phyloP scores from a whole-genome alignment of 2,797 vertebrate species.

The Naso thynnoides region DNA sequence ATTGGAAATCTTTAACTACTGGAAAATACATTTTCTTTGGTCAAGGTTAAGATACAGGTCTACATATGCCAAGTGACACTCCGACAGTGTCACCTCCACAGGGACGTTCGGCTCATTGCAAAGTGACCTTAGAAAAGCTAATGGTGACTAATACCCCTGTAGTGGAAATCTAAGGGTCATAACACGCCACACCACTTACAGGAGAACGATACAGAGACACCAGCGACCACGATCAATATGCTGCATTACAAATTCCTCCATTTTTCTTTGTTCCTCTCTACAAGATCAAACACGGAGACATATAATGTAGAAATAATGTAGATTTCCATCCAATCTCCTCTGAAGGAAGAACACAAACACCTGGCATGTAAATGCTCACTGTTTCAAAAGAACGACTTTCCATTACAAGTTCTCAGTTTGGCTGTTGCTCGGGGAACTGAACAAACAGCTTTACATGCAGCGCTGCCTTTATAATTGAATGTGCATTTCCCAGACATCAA shows the following conservation, averaged over 20 bases:
- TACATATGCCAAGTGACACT: conserved; percentile 68
- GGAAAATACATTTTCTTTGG: conserved; percentile 82
- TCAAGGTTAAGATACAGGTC: conserved; percentile 82
- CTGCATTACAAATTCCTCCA: conserved; percentile 70
- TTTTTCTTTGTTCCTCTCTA: conserved; percentile 69
- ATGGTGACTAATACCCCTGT: conserved; percentile 83
- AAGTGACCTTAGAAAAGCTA: conserved; percentile 83
- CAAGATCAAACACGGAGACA: conserved; percentile 58
- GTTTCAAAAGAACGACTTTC: conserved; percentile 85
- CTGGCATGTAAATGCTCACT: conserved; percentile 79
- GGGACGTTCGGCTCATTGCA: conserved; percentile 74
- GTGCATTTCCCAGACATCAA: conserved; percentile 81
- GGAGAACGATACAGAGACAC: conserved; percentile 60
- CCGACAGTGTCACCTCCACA: conserved; percentile 72
- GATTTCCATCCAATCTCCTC: conserved; percentile 69
- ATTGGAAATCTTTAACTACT: conserved; percentile 81
- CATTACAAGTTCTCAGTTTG: conserved; percentile 81
- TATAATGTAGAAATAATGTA: conserved; percentile 78
- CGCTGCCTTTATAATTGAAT: conserved; percentile 84
- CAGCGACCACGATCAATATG: conserved; percentile 72
- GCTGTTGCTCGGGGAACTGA: conserved; percentile 77
- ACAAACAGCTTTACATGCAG: conserved; percentile 80
- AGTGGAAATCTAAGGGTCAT: conserved; percentile 71
- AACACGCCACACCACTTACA: conserved; percentile 73
- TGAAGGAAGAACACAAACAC: conserved; percentile 72